Evolutionary conservation across 2,888 invertebrate genomes (phyloP), one percentile per base, ranked within the genome.

Genomic region (Axea sp.): DNA sequence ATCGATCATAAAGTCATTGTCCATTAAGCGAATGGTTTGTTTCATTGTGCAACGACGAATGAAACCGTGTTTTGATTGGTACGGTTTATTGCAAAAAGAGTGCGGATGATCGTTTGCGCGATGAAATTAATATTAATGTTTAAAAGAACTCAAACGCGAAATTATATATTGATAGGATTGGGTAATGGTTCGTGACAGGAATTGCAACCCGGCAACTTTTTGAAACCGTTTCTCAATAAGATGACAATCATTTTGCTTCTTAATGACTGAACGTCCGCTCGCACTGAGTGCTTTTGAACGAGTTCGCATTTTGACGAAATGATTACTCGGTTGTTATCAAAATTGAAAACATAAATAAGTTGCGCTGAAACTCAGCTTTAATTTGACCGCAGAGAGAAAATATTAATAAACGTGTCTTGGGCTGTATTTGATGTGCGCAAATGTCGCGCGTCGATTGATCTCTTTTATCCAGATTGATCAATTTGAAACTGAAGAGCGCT

Each of bases 121-220:
- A 65, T 47, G 45, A 35, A 24, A 64, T 43, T 64, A 28, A 53
- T 53, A 37, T 45, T 45, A 43, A 41, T 17, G 64, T 33, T 12
- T n/a, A 1, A 3, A 43, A 11, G 35, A 19, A 39, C 22, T 39
- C 28, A 30, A 55, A 41, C 8, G 19, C 17, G 15, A 3, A 5
- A 14, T 43, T 33, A 57, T 43, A 39, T 43, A 57, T 57, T 43
- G 31, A 15, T 12, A 55, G 12, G 41, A 41, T 55, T 55, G 30
- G 30, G 30, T 30, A 55, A 55, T 22, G 55, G 12, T 41, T 55
- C 53, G 55, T 30, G 55, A 31, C 55, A 28, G 53, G 15, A 30
- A 41, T 39, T 55, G 17, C 33, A 24, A 9, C 6, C 11, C 7
- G 1, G 35, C 47, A n/a, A 8, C 17, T 17, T 19, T 37, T 37